phyloP scores from a whole-genome alignment of 37 sponge, comb jelly and placozoan genomes.

The Ephydatia muelleri region DNA sequence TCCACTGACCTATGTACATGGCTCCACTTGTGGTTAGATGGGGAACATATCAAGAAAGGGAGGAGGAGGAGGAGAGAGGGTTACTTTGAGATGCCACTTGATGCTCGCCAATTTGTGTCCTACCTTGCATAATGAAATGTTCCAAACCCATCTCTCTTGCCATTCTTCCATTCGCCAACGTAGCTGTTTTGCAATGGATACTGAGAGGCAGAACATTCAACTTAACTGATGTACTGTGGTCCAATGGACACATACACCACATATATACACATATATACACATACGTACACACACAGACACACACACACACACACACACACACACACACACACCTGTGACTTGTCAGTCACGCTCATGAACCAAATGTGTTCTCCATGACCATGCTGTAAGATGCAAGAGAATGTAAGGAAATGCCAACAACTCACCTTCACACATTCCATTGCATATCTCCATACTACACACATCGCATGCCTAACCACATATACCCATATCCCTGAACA shows the following conservation, averaged over 20 bases:
- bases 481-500: too few species aligned
- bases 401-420: conserved; percentile 5
- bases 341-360: conserved; percentile 40
- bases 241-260: neutral
- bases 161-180: conserved; percentile 66
- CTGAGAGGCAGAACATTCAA: conserved; percentile 27
- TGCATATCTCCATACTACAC: too few species aligned
- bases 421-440: too few species aligned
- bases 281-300: neutral
- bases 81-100: too few species aligned
- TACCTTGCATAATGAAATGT: conserved; percentile 88
- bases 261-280: neutral
- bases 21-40: conserved; percentile 66
- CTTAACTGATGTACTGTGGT: neutral
- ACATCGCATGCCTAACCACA: too few species aligned
- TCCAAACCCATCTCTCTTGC: conserved; percentile 76
- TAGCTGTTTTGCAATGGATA: conserved; percentile 75
- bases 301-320: neutral
- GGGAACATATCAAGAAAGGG: neutral
- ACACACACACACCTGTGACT: conserved; percentile 61
- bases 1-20: conserved; percentile 81
- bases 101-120: too few species aligned
- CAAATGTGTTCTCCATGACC: conserved; percentile 84
- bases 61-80: neutral
- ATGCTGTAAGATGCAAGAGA: conserved; percentile 30